Conservation (phyloP, 2,113 vertebrate genomes). For the Triplophysa dalaica region DNA sequence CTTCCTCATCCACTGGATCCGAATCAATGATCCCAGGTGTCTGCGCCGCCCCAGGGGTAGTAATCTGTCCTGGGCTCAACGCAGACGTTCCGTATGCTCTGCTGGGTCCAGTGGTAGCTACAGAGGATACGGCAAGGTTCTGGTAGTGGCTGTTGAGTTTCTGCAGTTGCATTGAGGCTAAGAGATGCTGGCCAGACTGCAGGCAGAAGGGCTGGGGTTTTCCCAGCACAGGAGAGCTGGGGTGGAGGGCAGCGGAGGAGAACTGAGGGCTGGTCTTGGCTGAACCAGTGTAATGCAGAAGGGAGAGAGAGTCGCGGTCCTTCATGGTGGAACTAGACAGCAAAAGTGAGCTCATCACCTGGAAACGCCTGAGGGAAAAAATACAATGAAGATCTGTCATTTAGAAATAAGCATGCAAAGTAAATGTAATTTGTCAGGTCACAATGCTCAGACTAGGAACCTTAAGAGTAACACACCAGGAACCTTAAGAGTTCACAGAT, state of each 20-base stretch:
- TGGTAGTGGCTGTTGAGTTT: conserved; percentile 84
- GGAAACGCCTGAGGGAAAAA: conserved; percentile 54
- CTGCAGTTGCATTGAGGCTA: conserved; percentile 82
- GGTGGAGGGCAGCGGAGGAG: conserved; percentile 56
- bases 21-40: conserved; percentile 73
- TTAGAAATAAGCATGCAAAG: neutral
- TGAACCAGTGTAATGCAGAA: conserved; percentile 70
- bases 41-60: conserved; percentile 53
- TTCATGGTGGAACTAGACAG: conserved; percentile 69
- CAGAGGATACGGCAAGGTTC: conserved; percentile 48
- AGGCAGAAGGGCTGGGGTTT: conserved; percentile 75
- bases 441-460: neutral
- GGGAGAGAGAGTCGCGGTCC: conserved; percentile 72
- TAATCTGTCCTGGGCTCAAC: conserved; percentile 54
- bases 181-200: conserved; percentile 72
- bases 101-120: conserved; percentile 50
- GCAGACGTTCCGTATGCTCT: conserved; percentile 57
- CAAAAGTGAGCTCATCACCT: conserved; percentile 73
- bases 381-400: neutral
- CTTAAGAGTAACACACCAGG: neutral
- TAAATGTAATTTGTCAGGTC: no score
- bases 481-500: neutral
- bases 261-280: conserved; percentile 65
- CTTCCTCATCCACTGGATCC: conserved; percentile 81
- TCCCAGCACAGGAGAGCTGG: conserved; percentile 61